Base-by-base conservation (phyloP, 2,113 vertebrate species). In the Aegithalos caudatus region DNA sequence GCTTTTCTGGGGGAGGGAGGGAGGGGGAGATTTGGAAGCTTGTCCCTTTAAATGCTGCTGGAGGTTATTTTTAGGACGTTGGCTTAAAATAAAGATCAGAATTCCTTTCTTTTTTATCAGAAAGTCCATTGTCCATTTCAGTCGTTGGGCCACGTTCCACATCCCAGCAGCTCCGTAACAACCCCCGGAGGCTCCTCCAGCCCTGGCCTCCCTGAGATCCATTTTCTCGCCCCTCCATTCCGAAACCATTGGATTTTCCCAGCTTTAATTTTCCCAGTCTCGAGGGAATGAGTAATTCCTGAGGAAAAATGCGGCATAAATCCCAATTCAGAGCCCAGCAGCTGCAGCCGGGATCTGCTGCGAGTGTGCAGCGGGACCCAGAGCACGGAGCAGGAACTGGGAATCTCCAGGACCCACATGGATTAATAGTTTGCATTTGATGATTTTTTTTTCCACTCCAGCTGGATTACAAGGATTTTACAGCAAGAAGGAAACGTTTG, bases 21-120 rank as follows among this genome's bases (percentile, higher is more conserved):
- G 5, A 54, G 6, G 14, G 15, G 3, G 37, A 2, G 5, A 66
- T 57, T 24, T 42, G 48, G 54, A 44, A 64, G 64, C 48, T 73
- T 94, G 91, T 66, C 73, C 81, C 97, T 97, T 97, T 97, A 97
- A 97, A 86, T 74, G 67, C 65, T 67, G 42, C 88, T 53, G 56
- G 74, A 91, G 90, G 88, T 81, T 96, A 94, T 93, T 95, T 97
- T 95, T 92, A 97, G 95, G 94, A 91, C 76, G 3, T 20, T 72
- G 29, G 57, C 91, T 94, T 92, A 54, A 86, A 96, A 86, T 51
- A 74, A 10, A 18, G 19, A 87, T n/a, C 81, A 27, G 56, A 81
- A 76, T 77, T 24, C 15, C 14, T 71, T 45, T 11, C 9, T 9
- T 92, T 94, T 86, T 40, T 15, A 31, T 56, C 70, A 48, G 58